Base-by-base conservation (phyloP, 2,797 vertebrate genomes). In the Pseudopleuronectes americanus region DNA sequence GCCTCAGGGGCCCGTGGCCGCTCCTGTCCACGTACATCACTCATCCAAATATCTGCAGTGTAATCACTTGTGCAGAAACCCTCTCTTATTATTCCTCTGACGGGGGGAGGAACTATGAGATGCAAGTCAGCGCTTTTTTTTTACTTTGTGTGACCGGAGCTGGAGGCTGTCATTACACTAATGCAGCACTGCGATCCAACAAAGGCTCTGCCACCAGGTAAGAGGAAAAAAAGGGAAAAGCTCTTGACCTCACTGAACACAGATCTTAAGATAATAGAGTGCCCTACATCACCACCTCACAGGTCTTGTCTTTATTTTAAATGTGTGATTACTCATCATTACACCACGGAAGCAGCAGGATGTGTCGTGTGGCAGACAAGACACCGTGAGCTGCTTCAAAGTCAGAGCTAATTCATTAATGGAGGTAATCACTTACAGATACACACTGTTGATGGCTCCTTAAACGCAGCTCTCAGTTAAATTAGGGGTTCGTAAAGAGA, bases 161-260 rank as follows among this genome's bases (percentile, higher is more conserved):
- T 19, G 22, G 68, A 61, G 84, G 81, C 76, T 86, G 90, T 87
- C 88, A 91, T 92, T 90, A 89, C 81, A 87, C 80, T 89, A 92
- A 91, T 90, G 89, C 87, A 81, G 77, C 71, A 19, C 57, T 28
- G 61, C 82, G 75, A 63, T 87, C 81, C 81, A 80, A 79, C 74
- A 80, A 81, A 74, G 73, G 56, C 65, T 80, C 72, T 56, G 23
- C 67, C 74, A 74, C 51, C 47, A 19, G 36, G 38, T 26, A 6
- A 17, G 45, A 19, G 9, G 33, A 4, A 16, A 28, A 19, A 17
- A 22, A 43, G 28, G 23, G 54, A 28, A 60, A 19, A 19, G 0
- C 41, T 54, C 53, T 33, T 13, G 67, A 54, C 56, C 14, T 0
- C 53, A 67, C 71, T 77, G 68, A 71, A 58, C 57, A 74, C 74